A percentile compares a stretch with the other conserved stretches of the same genome.
phyloP scores from a whole-genome alignment of 2,797 vertebrate species.

The Aplochiton taeniatus region DNA sequence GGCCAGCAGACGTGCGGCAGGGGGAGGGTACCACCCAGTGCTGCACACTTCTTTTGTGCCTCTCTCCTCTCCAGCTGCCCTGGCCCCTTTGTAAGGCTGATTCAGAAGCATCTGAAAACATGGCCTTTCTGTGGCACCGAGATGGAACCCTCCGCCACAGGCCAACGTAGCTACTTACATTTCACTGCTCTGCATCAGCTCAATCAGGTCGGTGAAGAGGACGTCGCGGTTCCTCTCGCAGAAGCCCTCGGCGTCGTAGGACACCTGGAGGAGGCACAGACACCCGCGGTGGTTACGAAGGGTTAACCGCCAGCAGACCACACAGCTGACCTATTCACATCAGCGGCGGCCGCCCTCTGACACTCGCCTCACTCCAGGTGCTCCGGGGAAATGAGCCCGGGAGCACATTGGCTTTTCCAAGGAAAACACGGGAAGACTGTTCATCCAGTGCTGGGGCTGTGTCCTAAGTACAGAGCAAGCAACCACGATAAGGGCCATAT shows the following conservation, averaged over 20 bases:
- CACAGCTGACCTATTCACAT: neutral
- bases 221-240: conserved; percentile 98
- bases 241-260: conserved; percentile 96
- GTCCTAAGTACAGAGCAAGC: neutral
- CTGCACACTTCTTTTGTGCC: conserved; percentile 45
- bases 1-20: conserved; percentile 42
- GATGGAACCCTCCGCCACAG: conserved; percentile 21
- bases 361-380: conserved; percentile 4
- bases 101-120: conserved; percentile 46
- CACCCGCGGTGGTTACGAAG: conserved; percentile 11
- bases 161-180: conserved; percentile 80
- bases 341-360: too few species aligned
- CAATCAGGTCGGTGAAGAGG: conserved; percentile 95
- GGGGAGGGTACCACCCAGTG: conserved; percentile 24
- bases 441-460: neutral
- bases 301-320: neutral
- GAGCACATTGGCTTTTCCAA: conserved; percentile 20
- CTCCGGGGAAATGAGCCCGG: conserved; percentile 18
- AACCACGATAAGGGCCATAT: neutral
- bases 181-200: conserved; percentile 99
- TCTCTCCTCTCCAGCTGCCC: conserved; percentile 50
- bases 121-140: conserved; percentile 3
- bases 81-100: conserved; percentile 31
- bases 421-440: too few species aligned
- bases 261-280: conserved; percentile 80